Conservation (phyloP, 1,140 invertebrate species). For the Nixonia krombeini region DNA sequence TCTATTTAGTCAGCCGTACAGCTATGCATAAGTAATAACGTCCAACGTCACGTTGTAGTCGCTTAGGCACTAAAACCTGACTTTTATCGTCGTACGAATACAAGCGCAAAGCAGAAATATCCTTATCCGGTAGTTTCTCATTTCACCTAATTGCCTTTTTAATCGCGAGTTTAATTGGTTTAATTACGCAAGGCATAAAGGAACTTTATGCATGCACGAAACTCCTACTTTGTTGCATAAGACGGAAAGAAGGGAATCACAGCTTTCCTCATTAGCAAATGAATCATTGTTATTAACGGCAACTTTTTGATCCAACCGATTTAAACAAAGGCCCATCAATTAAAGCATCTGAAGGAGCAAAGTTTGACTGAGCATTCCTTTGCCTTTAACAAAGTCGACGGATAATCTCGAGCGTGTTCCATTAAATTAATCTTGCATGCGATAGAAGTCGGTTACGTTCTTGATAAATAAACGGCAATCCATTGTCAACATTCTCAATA, state of each 20-base stretch:
- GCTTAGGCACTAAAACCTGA: not conserved
- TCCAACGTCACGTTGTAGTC: not conserved
- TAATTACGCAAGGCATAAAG: conserved; percentile 24
- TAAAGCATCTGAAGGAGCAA: too few species aligned
- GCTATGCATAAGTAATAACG: too few species aligned
- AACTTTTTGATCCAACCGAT: too few species aligned
- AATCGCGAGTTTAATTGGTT: conserved; percentile 27
- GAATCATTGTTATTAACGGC: not conserved
- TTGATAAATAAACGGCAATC: too few species aligned
- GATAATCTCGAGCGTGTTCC: too few species aligned
- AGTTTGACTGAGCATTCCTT: too few species aligned
- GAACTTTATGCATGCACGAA: not conserved
- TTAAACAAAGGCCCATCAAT: too few species aligned
- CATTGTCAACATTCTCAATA: too few species aligned
- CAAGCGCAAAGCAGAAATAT: conserved; percentile 17
- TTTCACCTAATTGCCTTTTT: conserved; percentile 24
- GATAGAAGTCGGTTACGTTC: too few species aligned
- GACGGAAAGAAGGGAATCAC: conserved; percentile 22
- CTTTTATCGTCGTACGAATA: conserved; percentile 19
- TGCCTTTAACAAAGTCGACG: not conserved
- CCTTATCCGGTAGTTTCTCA: conserved; percentile 23
- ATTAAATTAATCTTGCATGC: too few species aligned
- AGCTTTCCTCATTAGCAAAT: not conserved
- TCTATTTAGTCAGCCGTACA: too few species aligned
- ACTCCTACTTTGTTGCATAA: conserved; percentile 25